Evolutionary conservation across 2,113 vertebrate genomes (phyloP).

Genomic region (Oreochromis aureus): DNA sequence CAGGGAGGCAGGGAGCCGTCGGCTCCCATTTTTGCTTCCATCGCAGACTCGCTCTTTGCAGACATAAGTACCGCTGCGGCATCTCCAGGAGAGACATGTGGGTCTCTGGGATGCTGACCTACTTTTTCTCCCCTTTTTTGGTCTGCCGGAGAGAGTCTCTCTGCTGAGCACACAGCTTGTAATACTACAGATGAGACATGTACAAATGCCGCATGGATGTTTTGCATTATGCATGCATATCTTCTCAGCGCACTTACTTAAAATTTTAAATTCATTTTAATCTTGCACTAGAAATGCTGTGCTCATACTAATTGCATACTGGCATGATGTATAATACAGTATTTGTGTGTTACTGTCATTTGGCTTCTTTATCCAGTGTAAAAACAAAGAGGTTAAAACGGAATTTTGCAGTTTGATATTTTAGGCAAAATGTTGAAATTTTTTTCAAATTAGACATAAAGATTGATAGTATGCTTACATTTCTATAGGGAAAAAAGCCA

Average conservation of each 20-base stretch:
- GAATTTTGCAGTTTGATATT: background rate
- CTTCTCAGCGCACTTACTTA: background rate
- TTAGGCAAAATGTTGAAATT: background rate
- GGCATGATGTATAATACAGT: background rate
- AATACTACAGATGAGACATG: slow-evolving; percentile 9
- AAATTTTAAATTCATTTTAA: background rate
- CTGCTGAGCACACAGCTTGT: slow-evolving; percentile 33
- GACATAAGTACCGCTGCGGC: slow-evolving; percentile 34
- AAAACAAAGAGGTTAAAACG: background rate
- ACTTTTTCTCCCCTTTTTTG: slow-evolving; percentile 57
- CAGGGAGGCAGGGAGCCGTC: background rate
- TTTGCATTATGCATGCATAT: slow-evolving; percentile 21
- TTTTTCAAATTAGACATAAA: background rate
- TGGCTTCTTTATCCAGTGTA: background rate
- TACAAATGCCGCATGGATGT: background rate
- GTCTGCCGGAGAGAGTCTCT: slow-evolving; percentile 19
- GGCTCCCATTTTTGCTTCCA: slow-evolving; percentile 23
- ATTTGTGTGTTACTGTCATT: background rate
- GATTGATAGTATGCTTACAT: background rate
- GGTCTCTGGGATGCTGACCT: slow-evolving; percentile 70
- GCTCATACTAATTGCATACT: background rate
- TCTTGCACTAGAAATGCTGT: background rate
- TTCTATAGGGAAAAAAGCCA: accelerated
- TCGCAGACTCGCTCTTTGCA: slow-evolving; percentile 21
- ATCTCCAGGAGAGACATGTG: slow-evolving; percentile 29